A percentile compares a stretch with the other conserved stretches of the same genome.
phyloP scores from a whole-genome alignment of 2,888 invertebrate species.

The Macaria liturata region DNA sequence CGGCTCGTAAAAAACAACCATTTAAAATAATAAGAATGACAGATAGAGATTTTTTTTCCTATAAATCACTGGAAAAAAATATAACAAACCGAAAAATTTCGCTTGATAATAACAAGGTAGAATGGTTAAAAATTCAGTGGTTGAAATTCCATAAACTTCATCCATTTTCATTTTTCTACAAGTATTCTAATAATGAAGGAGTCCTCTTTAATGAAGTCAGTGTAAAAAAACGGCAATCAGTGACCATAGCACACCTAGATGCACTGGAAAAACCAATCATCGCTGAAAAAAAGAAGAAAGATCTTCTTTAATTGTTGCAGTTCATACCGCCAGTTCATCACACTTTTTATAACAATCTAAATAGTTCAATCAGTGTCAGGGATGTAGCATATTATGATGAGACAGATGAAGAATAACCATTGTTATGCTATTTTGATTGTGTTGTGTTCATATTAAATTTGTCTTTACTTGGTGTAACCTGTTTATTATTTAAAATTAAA shows the following conservation, averaged over 20 bases:
- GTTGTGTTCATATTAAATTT: slow-evolving; percentile 14
- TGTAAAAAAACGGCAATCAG: slow-evolving; percentile 6
- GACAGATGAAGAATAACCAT: slow-evolving; percentile 14
- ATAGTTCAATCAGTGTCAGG: slow-evolving; percentile 5
- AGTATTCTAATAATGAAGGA: no score
- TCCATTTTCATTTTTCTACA: slow-evolving; percentile 7
- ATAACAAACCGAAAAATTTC: slow-evolving; percentile 12
- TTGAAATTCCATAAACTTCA: slow-evolving; percentile 14
- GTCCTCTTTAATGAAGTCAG: slow-evolving; percentile 14
- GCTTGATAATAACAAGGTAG: slow-evolving; percentile 6
- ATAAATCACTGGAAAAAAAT: slow-evolving; percentile 11
- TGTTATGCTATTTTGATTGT: slow-evolving; percentile 14
- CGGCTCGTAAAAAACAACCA: slow-evolving; percentile 9
- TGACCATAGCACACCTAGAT: slow-evolving; percentile 14
- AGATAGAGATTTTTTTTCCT: slow-evolving; percentile 4
- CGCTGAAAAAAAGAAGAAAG: slow-evolving; percentile 10
- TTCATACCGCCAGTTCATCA: slow-evolving; percentile 11
- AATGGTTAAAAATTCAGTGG: slow-evolving; percentile 13
- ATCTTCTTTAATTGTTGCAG: slow-evolving; percentile 9
- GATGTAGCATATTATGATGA: slow-evolving; percentile 9
- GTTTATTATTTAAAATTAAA: slow-evolving; percentile 21
- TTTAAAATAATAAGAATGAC: slow-evolving; percentile 12
- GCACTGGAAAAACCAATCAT: slow-evolving; percentile 10
- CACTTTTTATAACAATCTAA: slow-evolving; percentile 8
- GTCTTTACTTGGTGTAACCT: slow-evolving; percentile 18